Conservation (phyloP, 2,113 vertebrate genomes). For the Pipa parva region DNA sequence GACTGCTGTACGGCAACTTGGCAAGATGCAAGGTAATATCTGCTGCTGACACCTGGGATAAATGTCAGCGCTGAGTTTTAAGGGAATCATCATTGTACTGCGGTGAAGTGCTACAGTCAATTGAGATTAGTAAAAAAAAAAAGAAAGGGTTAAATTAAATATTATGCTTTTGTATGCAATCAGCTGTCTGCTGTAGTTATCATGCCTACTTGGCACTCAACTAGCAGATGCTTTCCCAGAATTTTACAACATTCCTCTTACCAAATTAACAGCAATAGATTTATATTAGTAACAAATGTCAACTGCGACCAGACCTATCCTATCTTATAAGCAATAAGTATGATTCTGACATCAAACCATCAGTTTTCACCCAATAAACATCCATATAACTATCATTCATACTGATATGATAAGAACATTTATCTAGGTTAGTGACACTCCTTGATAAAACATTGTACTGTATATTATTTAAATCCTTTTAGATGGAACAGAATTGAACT, state of each 20-base stretch:
- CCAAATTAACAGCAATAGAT: slow-evolving; percentile 30
- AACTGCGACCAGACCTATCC: slow-evolving; percentile 28
- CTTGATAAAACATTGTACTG: not conserved
- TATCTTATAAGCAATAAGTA: slow-evolving; percentile 15
- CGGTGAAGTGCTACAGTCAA: not conserved
- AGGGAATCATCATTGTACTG: not conserved
- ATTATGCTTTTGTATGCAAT: not conserved
- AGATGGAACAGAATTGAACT: too few relatives aligned
- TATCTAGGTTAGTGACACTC: not conserved
- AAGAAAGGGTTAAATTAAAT: not conserved
- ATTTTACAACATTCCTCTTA: slow-evolving; percentile 20
- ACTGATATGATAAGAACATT: not conserved
- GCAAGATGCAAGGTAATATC: too few relatives aligned
- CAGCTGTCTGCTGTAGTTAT: not conserved
- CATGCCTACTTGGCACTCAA: not conserved
- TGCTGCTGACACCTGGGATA: not conserved
- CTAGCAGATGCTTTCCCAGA: slow-evolving; percentile 8
- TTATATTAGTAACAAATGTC: slow-evolving; percentile 3
- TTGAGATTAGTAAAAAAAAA: not conserved
- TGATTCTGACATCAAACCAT: slow-evolving; percentile 4
- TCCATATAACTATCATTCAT: not conserved
- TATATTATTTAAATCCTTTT: too few relatives aligned
- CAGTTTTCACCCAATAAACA: not conserved
- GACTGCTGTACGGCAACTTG: too few relatives aligned
- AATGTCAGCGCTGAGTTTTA: not conserved